Evolutionary conservation across 2,797 vertebrate species (phyloP).

Genomic region (Acomys russatus): DNA sequence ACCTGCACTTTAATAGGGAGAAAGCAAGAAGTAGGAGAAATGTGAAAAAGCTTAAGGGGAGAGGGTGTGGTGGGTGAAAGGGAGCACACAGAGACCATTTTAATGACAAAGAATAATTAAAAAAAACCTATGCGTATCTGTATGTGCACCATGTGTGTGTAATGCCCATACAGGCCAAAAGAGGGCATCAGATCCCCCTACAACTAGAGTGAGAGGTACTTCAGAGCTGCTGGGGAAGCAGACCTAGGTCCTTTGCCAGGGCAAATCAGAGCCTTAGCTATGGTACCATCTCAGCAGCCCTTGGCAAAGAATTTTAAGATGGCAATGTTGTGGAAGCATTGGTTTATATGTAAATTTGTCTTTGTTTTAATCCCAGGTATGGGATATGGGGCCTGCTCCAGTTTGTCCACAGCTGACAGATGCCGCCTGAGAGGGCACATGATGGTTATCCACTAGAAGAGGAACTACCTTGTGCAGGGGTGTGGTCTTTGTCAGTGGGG

Average conservation of each 20-base stretch:
- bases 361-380: no score
- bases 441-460: no score
- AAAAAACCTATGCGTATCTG: neutral
- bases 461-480: no score
- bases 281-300: neutral
- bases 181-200: neutral
- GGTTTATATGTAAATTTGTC: neutral
- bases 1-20: neutral
- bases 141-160: neutral
- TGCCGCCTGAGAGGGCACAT: no score
- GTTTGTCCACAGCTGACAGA: no score
- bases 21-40: neutral
- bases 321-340: neutral
- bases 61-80: neutral
- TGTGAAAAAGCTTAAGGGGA: neutral
- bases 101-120: neutral
- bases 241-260: neutral
- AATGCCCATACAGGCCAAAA: neutral
- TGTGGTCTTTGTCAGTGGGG: no score
- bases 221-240: neutral
- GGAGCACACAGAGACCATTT: neutral
- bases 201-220: neutral
- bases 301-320: conserved; percentile 17
- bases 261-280: neutral
- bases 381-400: no score